Conservation (phyloP, 1,140 invertebrate species). For the Ceratosolen solmsi region DNA sequence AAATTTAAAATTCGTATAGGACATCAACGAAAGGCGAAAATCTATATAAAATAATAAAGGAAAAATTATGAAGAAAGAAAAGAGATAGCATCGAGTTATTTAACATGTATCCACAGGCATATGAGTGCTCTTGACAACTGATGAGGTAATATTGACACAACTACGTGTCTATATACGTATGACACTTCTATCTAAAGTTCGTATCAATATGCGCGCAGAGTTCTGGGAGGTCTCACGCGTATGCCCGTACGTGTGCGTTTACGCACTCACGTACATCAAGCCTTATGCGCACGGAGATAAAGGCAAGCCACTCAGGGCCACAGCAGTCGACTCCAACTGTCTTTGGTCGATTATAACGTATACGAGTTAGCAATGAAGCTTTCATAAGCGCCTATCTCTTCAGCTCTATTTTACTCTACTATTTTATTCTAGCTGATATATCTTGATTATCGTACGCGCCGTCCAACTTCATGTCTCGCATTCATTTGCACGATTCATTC, state of each 20-base stretch:
- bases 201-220: neutral
- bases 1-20: no score
- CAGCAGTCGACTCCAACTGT: constrained; percentile 3
- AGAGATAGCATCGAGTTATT: no score
- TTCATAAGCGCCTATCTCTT: constrained; percentile 26
- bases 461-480: neutral
- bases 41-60: no score
- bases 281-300: constrained; percentile 6
- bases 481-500: constrained; percentile 15
- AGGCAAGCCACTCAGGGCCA: constrained; percentile 30
- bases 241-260: neutral
- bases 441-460: neutral
- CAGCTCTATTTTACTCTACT: neutral
- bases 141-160: constrained; percentile 35
- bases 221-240: neutral
- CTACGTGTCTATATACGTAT: neutral
- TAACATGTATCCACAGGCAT: no score
- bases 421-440: neutral
- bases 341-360: constrained; percentile 38
- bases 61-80: no score
- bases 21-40: no score
- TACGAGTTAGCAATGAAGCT: constrained; percentile 5
- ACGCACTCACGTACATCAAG: neutral
- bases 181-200: neutral
- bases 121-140: neutral